Evolutionary conservation across 2,797 vertebrate genomes (phyloP).

Genomic region (Tenualosa thibaudeaui): DNA sequence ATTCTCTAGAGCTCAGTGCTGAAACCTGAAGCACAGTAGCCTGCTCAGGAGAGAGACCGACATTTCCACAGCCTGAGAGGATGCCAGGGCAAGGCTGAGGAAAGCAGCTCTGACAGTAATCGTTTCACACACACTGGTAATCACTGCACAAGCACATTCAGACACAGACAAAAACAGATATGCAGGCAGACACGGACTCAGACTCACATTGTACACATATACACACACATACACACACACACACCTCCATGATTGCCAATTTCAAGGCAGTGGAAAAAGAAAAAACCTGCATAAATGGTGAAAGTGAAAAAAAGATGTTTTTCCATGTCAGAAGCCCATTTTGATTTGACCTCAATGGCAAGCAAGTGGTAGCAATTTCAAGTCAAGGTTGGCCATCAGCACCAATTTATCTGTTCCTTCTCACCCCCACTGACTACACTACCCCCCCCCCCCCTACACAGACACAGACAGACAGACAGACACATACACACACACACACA

Average conservation of each 20-base stretch:
- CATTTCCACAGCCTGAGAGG: background rate
- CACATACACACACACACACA: background rate
- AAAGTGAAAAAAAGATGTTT: slow-evolving; percentile 53
- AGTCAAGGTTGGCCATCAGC: slow-evolving; percentile 60
- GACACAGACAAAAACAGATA: slow-evolving; percentile 18
- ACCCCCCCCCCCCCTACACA: slow-evolving; percentile 38
- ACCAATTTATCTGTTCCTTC: slow-evolving; percentile 55
- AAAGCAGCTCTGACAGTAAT: slow-evolving; percentile 46
- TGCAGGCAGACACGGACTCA: background rate
- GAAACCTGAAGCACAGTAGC: slow-evolving; percentile 41
- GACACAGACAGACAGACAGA: background rate
- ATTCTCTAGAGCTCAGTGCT: background rate
- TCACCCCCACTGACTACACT: slow-evolving; percentile 31
- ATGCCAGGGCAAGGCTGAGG: background rate
- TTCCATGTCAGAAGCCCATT: slow-evolving; percentile 54
- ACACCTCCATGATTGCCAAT: slow-evolving; percentile 38
- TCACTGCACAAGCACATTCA: background rate
- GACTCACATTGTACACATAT: background rate
- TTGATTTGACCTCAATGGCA: slow-evolving; percentile 52
- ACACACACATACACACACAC: background rate
- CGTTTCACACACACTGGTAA: slow-evolving; percentile 7
- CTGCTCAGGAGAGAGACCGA: slow-evolving; percentile 1
- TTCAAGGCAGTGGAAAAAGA: slow-evolving; percentile 46
- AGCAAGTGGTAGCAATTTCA: slow-evolving; percentile 63
- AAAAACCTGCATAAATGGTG: slow-evolving; percentile 40